phyloP scores from a whole-genome alignment of 1,140 invertebrate species.

The Lordiphosa stackelbergi region DNA sequence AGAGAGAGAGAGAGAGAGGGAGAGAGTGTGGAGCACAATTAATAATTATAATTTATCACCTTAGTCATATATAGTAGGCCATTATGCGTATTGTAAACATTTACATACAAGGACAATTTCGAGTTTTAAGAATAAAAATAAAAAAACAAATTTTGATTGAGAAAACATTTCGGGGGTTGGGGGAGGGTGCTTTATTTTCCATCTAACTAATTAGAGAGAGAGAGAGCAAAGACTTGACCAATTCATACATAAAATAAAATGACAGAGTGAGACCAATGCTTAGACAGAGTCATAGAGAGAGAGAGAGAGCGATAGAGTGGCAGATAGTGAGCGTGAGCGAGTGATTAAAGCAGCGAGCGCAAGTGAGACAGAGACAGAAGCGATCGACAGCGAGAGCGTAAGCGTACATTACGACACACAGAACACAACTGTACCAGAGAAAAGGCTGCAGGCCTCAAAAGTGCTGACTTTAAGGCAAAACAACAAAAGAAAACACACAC shows the following conservation, averaged over 20 bases:
- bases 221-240: conserved; percentile 23
- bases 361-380: conserved; percentile 6
- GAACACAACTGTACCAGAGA: conserved; percentile 37
- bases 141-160: conserved; percentile 2
- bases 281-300: conserved; percentile 12
- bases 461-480: conserved; percentile 38
- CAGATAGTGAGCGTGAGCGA: conserved; percentile 12
- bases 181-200: too few species aligned
- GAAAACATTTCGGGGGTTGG: too few species aligned
- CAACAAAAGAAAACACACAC: conserved; percentile 11
- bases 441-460: conserved; percentile 32
- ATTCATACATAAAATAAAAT: conserved; percentile 37
- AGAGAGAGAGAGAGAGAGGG: conserved; percentile 20
- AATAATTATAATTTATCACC: conserved; percentile 33
- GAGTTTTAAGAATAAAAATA: conserved; percentile 34
- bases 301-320: conserved; percentile 6
- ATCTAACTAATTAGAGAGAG: conserved; percentile 29
- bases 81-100: conserved; percentile 46
- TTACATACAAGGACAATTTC: conserved; percentile 30
- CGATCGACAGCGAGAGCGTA: conserved; percentile 9
- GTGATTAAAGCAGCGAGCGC: conserved; percentile 5
- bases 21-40: conserved; percentile 36
- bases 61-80: conserved; percentile 24
- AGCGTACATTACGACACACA: conserved; percentile 16
- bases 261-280: conserved; percentile 28